Evolutionary conservation across 1,140 invertebrate species (phyloP).

Genomic region (Zelostemma sp.): DNA sequence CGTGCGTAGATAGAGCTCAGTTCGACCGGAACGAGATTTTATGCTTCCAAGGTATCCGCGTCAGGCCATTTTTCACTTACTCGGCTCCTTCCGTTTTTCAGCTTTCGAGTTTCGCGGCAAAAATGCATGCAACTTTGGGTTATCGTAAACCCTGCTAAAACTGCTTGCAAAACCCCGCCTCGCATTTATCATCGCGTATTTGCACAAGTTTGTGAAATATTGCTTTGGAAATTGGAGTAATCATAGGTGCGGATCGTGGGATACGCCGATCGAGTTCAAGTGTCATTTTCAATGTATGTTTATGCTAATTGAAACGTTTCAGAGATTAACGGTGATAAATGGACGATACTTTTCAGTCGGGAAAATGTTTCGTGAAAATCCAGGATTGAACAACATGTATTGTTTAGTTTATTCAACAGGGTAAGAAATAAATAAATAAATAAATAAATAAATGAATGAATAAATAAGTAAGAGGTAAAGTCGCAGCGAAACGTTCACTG

Average conservation of each 20-base stretch:
- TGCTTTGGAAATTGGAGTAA: slow-evolving; percentile 21
- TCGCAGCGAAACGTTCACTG: slow-evolving; percentile 30
- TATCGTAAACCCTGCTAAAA: slow-evolving; percentile 10
- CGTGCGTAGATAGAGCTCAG: slow-evolving; percentile 51
- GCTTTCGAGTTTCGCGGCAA: slow-evolving; percentile 16
- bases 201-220: slow-evolving; percentile 14
- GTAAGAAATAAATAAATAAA: slow-evolving; percentile 38
- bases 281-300: slow-evolving; percentile 35
- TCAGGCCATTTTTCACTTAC: slow-evolving; percentile 37
- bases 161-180: slow-evolving; percentile 26
- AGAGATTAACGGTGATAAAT: no score
- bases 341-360: slow-evolving; percentile 12
- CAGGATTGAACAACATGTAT: slow-evolving; percentile 21
- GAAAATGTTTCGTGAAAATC: slow-evolving; percentile 11
- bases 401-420: slow-evolving; percentile 20
- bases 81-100: slow-evolving; percentile 31
- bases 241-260: slow-evolving; percentile 34
- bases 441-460: no score
- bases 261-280: slow-evolving; percentile 28
- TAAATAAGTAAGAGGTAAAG: no score
- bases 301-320: slow-evolving; percentile 40
- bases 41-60: slow-evolving; percentile 37
- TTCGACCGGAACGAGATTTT: slow-evolving; percentile 54
- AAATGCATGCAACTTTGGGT: slow-evolving; percentile 26
- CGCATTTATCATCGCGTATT: slow-evolving; percentile 25